Evolutionary conservation across 2,797 vertebrate genomes (phyloP).

Genomic region (Scyliorhinus canicula): DNA sequence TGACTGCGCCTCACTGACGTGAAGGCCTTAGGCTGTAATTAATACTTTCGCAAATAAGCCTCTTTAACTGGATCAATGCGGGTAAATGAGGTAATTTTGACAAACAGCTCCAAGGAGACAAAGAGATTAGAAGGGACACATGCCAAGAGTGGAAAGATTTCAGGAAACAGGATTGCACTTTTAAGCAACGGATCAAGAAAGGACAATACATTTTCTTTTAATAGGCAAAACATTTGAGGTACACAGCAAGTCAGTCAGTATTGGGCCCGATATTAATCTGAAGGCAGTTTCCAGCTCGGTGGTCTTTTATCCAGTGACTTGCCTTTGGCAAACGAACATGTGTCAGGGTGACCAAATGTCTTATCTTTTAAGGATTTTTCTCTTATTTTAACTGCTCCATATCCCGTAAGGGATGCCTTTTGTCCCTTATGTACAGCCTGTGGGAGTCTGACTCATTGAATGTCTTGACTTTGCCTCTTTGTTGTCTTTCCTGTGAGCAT

Average conservation of each 20-base stretch:
- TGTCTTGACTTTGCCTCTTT: too few relatives aligned
- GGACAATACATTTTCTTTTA: not conserved
- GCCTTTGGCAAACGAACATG: not conserved
- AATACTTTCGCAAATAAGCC: not conserved
- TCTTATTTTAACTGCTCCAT: too few relatives aligned
- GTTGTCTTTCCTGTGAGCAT: too few relatives aligned
- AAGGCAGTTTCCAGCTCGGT: not conserved
- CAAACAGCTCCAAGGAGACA: not conserved
- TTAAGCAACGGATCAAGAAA: not conserved
- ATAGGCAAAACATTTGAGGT: not conserved
- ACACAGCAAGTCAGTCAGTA: not conserved
- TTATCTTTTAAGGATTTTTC: too few relatives aligned
- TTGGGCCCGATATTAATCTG: not conserved
- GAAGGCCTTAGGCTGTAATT: not conserved
- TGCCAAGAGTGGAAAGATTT: not conserved
- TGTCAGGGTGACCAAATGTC: too few relatives aligned
- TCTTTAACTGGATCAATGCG: not conserved
- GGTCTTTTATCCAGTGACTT: not conserved
- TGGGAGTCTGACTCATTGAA: too few relatives aligned
- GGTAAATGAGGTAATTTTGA: not conserved
- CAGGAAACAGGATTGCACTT: not conserved
- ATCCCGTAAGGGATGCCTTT: too few relatives aligned
- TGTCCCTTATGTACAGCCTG: too few relatives aligned
- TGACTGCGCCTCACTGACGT: not conserved
- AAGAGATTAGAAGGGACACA: not conserved